Conservation (phyloP, 2,888 invertebrate species). For the Rutpela maculata region DNA sequence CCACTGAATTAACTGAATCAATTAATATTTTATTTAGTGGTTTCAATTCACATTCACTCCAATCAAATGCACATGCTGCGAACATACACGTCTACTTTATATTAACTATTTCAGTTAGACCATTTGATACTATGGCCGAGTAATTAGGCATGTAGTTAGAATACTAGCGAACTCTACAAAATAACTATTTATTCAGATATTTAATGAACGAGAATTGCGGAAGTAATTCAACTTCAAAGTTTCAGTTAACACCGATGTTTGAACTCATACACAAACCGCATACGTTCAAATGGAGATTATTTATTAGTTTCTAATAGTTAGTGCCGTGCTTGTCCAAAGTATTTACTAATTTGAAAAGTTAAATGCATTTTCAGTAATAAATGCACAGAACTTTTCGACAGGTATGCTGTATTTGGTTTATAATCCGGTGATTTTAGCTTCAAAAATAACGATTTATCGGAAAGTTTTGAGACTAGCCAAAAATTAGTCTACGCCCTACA, state of each 20-base stretch:
- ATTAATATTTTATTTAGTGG: too few relatives aligned
- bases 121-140: neutral
- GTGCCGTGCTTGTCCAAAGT: neutral
- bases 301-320: neutral
- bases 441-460: too few relatives aligned
- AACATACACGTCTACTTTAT: too few relatives aligned
- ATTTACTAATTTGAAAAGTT: neutral
- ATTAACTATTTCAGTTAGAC: neutral
- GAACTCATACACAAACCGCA: neutral
- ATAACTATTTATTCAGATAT: neutral
- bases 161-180: neutral
- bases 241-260: neutral
- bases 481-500: too few relatives aligned
- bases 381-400: too few relatives aligned
- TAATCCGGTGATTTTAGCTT: too few relatives aligned
- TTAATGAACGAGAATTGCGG: neutral
- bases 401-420: too few relatives aligned
- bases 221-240: neutral
- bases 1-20: too few relatives aligned
- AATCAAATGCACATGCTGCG: too few relatives aligned
- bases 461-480: too few relatives aligned
- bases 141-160: neutral
- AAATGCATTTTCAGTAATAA: neutral
- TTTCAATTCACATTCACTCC: too few relatives aligned
- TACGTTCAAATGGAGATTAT: neutral